Percentiles rank a stretch among this genome's conserved stretches.
These are phyloP conservation scores for Hemitrygon akajei DNA, from an alignment of 2,797 vertebrate genomes.

Conservation along the genomic window DNA sequence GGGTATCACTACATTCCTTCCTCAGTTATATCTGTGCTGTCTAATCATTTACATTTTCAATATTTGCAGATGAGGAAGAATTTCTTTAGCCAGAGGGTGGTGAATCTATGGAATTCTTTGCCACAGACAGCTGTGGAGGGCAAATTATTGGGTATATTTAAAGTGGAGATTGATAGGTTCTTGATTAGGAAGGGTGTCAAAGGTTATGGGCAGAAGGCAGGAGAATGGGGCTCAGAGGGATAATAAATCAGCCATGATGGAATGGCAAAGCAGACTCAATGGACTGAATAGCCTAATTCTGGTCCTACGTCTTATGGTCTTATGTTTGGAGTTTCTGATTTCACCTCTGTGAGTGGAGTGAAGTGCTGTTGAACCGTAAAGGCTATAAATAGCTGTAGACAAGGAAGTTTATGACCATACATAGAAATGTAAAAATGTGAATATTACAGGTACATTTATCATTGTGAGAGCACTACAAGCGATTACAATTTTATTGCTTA, in stretches of 20 bases:
- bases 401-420: not conserved
- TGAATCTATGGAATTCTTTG: no score
- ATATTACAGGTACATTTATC: not conserved
- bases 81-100: no score
- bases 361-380: not conserved
- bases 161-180: no score
- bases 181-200: no score
- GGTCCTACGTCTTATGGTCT: no score
- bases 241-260: no score
- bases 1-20: not conserved
- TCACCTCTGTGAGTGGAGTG: not conserved
- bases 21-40: not conserved
- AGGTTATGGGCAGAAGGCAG: no score
- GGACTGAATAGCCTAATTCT: no score
- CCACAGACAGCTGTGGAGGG: no score
- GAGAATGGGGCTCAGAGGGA: no score
- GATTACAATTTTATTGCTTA: constrained; percentile 5
- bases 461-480: not conserved
- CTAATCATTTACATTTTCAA: constrained; percentile 9
- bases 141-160: no score
- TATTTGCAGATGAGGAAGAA: not conserved
- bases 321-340: not conserved
- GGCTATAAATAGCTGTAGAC: not conserved
- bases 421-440: not conserved
- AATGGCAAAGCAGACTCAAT: no score